Base-by-base conservation (phyloP, 2,797 vertebrate genomes). In the Acanthurus tractus region DNA sequence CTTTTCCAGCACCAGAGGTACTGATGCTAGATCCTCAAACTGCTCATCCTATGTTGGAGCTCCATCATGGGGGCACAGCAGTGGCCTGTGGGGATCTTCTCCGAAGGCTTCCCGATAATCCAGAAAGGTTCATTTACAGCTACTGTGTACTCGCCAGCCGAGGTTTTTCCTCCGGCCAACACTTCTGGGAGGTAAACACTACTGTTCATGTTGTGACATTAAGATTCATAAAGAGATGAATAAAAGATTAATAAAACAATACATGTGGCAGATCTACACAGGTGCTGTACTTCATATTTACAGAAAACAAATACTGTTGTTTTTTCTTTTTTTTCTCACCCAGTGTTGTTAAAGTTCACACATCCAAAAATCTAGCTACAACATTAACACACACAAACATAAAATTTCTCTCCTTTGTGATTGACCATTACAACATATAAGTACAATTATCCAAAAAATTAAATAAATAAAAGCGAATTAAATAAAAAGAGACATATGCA, bases 111-210 rank as follows among this genome's bases (percentile, higher is more conserved):
- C 92, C 92, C 79, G 95, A 95, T 91, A 95, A 95, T 70, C 94
- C 95, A 0, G 96, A 97, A 63, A 88, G 95, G 70, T 97, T 97
- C 0, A 91, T 95, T 86, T 95, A 92, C 75, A 96, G 94, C 77
- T 95, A 95, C 64, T 97, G 96, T 1, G 93, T 96, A 56, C 92
- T 96, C 53, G 90, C 95, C 83, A 93, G 72, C 85, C 92, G 84
- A 40, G 96, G 96, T 75, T 97, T 97, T 89, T 96, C 95, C 68
- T 96, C 95, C 0, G 96, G 96, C 40, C 95, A 94, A 73, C 96
- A 97, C 89, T 97, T 96, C 93, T 97, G 96, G 96, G 95, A 97
- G 86, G 83, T 82, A 63, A 77, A 42, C 5, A 0, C 23, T 42
- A n/a, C 12, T 20, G 11, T 14, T 58, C 10, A 6, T 49, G 17